A percentile compares a stretch with the other conserved stretches of the same genome.
Conservation (phyloP, 2,888 invertebrate species). For the Piscicola geometra region DNA sequence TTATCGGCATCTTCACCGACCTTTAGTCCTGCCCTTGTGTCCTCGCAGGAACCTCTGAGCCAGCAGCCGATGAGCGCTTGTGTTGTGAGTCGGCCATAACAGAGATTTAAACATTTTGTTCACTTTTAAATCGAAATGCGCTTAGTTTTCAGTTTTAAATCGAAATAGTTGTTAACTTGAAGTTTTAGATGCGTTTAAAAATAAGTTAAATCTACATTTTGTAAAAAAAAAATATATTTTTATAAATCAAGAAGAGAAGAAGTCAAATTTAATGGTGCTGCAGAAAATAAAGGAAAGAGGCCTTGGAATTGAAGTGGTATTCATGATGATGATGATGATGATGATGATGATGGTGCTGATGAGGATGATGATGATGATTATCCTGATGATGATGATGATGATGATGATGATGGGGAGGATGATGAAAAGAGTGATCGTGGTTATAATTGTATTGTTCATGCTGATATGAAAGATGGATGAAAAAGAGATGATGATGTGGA, state of each 20-base stretch:
- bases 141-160: too few species aligned
- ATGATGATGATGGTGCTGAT: conserved; percentile 32
- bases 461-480: conserved; percentile 29
- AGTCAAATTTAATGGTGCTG: too few species aligned
- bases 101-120: conserved; percentile 3
- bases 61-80: neutral
- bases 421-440: conserved; percentile 22
- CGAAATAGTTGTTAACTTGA: too few species aligned
- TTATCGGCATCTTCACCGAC: neutral
- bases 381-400: conserved; percentile 35
- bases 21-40: neutral
- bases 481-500: conserved; percentile 13
- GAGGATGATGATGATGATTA: conserved; percentile 34
- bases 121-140: too few species aligned
- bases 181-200: too few species aligned
- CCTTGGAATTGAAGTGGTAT: too few species aligned
- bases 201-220: too few species aligned
- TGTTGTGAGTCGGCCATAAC: neutral
- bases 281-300: too few species aligned
- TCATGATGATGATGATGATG: conserved; percentile 32
- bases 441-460: conserved; percentile 29
- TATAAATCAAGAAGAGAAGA: too few species aligned
- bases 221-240: too few species aligned
- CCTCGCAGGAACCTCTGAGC: conserved; percentile 11
- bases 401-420: conserved; percentile 34